A percentile compares a stretch with the other conserved stretches of the same genome.
Evolutionary conservation across 2,113 vertebrate species (phyloP).

Genomic region (Campylomormyrus tamandua): DNA sequence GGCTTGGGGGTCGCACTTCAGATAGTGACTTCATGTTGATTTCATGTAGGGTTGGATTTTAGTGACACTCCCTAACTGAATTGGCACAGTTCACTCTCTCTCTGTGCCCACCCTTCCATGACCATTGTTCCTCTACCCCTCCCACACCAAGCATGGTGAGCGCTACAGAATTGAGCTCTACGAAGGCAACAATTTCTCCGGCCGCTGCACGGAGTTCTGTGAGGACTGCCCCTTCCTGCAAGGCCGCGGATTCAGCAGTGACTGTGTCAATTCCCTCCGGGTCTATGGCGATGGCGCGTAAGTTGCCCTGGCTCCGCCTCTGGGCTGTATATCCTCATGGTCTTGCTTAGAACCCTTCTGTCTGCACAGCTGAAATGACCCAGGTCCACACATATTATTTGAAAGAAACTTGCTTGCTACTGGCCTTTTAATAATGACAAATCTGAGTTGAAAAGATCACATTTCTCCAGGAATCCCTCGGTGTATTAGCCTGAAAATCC

Average conservation of each 20-base stretch:
- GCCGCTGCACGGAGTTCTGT: constrained; percentile 76
- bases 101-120: neutral
- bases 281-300: constrained; percentile 84
- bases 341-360: neutral
- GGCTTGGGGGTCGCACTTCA: neutral
- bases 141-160: constrained; percentile 69
- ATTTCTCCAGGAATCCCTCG: neutral
- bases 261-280: constrained; percentile 75
- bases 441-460: neutral
- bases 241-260: constrained; percentile 74
- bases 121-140: neutral
- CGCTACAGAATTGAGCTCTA: constrained; percentile 82
- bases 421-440: neutral
- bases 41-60: neutral
- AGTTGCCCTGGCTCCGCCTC: constrained; percentile 44
- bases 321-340: neutral
- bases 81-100: neutral
- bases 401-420: neutral
- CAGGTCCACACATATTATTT: neutral
- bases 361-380: neutral
- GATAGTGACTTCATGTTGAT: neutral
- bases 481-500: neutral
- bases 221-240: constrained; percentile 84
- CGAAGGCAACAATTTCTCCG: constrained; percentile 73
- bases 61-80: neutral